Evolutionary conservation across 2,113 vertebrate genomes (phyloP), one percentile per base, ranked within the genome.

Genomic region (Harpagus bidentatus): DNA sequence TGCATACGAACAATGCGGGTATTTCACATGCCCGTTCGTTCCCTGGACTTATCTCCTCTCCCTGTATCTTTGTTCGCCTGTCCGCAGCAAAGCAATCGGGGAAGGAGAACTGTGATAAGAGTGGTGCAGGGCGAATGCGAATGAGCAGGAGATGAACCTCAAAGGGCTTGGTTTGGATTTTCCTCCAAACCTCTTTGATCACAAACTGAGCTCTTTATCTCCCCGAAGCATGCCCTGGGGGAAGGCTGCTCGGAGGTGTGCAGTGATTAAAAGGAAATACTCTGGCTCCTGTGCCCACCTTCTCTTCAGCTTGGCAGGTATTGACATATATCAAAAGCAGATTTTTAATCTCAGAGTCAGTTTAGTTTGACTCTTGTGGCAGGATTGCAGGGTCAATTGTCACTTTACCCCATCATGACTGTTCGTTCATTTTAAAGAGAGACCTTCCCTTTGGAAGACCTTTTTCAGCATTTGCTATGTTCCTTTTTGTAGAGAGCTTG

Each of bases 201-300:
- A 65, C 40, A 29, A 66, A 40, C 91, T 31, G 70, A 96, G 97
- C 93, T 84, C 86, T 88, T 92, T 65, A 82, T 95, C 78, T 88
- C 77, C 78, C 74, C 0, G 13, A 40, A 91, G 73, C 16, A 4
- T 76, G 82, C 80, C 93, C 66, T 6, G 2, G 18, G 86, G 94
- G 47, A 65, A 73, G 34, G 90, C 85, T 90, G 58, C 65, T 70
- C 83, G 12, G 88, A 85, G 83, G 94, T 86, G 88, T 70, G 66
- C 70, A 12, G 8, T 95, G 88, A 92, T 95, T 65, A 95, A 94
- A 95, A 79, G 82, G 77, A 93, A 93, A 90, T 2, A 4, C 32
- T 89, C 52, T 31, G 43, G 82, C 74, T 95, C 56, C 70, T 48
- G 34, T 82, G 83, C 55, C 83, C 80, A 9, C 83, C 66, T 79